Evolutionary conservation across 2,888 invertebrate genomes (phyloP).

Genomic region (Drosophila infuscata): DNA sequence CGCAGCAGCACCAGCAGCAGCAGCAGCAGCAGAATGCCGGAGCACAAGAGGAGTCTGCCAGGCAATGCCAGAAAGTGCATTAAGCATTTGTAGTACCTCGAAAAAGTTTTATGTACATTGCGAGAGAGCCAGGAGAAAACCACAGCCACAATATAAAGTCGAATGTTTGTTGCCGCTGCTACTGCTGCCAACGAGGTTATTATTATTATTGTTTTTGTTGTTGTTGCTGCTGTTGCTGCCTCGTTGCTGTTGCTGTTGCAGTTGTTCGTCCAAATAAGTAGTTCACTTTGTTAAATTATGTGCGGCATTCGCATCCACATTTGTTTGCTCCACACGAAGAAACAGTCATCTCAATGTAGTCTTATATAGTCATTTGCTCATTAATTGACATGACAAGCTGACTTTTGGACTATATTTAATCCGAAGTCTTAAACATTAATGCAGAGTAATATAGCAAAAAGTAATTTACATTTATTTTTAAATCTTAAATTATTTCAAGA

Average conservation of each 20-base stretch:
- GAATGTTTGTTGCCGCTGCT: constrained; percentile 42
- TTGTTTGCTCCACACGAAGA: constrained; percentile 21
- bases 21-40: constrained; percentile 8
- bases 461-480: background rate
- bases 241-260: constrained; percentile 30
- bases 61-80: constrained; percentile 74
- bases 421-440: background rate
- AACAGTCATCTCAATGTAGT: constrained; percentile 15
- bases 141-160: constrained; percentile 74
- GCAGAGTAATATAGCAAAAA: background rate
- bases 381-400: constrained; percentile 17
- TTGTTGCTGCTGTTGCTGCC: constrained; percentile 21
- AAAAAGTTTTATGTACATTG: constrained; percentile 73
- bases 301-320: constrained; percentile 63
- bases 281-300: constrained; percentile 74
- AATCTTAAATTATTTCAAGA: background rate
- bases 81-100: constrained; percentile 71
- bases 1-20: background rate
- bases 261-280: constrained; percentile 52
- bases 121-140: constrained; percentile 67
- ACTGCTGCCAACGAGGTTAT: constrained; percentile 51
- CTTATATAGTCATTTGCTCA: constrained; percentile 19
- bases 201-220: constrained; percentile 49
- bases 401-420: background rate
- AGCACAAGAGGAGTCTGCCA: constrained; percentile 15